These are phyloP conservation scores for Drosophila dives DNA, from an alignment of 2,888 invertebrate species.

Conservation along the genomic window DNA sequence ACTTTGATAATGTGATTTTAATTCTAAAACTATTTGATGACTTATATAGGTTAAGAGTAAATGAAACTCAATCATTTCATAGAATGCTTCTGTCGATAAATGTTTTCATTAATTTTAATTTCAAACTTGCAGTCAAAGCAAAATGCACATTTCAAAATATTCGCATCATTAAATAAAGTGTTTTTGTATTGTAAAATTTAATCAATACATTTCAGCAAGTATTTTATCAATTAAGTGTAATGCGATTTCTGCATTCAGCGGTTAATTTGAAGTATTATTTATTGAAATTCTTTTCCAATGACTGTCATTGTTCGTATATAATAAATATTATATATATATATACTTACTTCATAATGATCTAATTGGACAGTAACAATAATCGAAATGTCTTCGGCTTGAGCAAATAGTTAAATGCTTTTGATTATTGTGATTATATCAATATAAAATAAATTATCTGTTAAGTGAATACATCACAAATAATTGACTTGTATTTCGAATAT, in stretches of 20 bases:
- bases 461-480: slow-evolving; percentile 6
- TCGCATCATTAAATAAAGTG: neutral
- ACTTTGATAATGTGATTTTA: slow-evolving; percentile 17
- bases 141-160: neutral
- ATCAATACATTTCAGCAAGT: neutral
- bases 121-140: neutral
- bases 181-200: neutral
- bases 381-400: neutral
- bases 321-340: neutral
- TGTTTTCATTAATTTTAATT: neutral
- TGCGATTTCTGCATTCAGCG: neutral
- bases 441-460: neutral
- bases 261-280: neutral
- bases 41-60: neutral
- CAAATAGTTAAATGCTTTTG: neutral
- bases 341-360: neutral
- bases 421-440: neutral
- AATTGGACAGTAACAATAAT: neutral
- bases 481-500: slow-evolving; percentile 7
- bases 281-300: neutral
- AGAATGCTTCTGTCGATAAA: neutral
- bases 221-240: neutral
- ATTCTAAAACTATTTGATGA: slow-evolving; percentile 9
- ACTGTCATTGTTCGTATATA: neutral
- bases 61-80: neutral